These are phyloP conservation scores for Lutjanus campechanus DNA, from an alignment of 2,797 vertebrate genomes.

Conservation along the genomic window DNA sequence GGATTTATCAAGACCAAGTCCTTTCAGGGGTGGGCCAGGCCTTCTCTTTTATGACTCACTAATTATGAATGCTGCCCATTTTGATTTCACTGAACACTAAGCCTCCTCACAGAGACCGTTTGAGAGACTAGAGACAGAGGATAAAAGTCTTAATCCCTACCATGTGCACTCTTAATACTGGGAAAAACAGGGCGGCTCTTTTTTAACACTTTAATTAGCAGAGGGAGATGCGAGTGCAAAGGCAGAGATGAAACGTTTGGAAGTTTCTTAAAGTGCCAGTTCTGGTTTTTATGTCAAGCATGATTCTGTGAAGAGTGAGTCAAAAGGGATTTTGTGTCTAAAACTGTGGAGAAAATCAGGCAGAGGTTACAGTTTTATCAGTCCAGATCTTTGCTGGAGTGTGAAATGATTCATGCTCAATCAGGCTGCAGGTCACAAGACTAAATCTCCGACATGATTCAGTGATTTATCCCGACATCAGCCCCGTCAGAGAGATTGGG, in stretches of 20 bases:
- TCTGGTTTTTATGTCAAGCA: slow-evolving; percentile 34
- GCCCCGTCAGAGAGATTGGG: slow-evolving; percentile 37
- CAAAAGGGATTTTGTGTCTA: slow-evolving; percentile 8
- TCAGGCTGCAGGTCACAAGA: slow-evolving; percentile 62
- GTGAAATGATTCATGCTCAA: slow-evolving; percentile 39
- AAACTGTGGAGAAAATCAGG: slow-evolving; percentile 16
- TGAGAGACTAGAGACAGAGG: slow-evolving; percentile 66
- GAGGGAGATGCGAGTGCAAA: slow-evolving; percentile 42
- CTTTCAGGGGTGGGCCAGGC: slow-evolving; percentile 73
- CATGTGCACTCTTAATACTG: slow-evolving; percentile 84
- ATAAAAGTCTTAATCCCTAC: slow-evolving; percentile 83
- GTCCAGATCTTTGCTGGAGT: slow-evolving; percentile 34
- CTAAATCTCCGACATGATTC: slow-evolving; percentile 38
- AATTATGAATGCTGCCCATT: slow-evolving; percentile 78
- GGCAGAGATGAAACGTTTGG: slow-evolving; percentile 38
- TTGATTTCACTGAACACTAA: slow-evolving; percentile 82
- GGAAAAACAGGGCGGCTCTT: slow-evolving; percentile 55
- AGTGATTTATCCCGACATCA: slow-evolving; percentile 22
- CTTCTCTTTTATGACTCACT: slow-evolving; percentile 71
- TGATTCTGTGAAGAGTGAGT: slow-evolving; percentile 16
- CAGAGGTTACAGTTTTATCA: slow-evolving; percentile 17
- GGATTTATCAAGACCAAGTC: slow-evolving; percentile 77
- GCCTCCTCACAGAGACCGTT: slow-evolving; percentile 66
- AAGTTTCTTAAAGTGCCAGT: slow-evolving; percentile 24
- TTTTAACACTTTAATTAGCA: slow-evolving; percentile 68